phyloP scores from a whole-genome alignment of 2,888 invertebrate genomes.

The Pachydiplax longipennis region DNA sequence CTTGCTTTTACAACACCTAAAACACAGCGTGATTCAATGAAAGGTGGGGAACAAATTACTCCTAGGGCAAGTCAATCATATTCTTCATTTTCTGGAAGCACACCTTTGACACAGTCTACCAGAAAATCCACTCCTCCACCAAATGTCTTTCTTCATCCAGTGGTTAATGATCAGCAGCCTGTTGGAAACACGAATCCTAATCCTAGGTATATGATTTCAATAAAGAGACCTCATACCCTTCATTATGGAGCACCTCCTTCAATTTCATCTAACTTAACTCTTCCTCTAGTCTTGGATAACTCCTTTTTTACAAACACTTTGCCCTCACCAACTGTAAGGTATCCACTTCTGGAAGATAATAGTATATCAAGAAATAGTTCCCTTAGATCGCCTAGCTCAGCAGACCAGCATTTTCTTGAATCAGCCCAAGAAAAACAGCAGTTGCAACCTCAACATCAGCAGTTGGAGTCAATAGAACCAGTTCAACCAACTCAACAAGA shows the following conservation, averaged over 20 bases:
- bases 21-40: neutral
- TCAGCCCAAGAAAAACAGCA: no score
- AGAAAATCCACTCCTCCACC: neutral
- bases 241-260: neutral
- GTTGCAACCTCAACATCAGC: no score
- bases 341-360: no score
- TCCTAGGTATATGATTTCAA: neutral
- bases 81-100: neutral
- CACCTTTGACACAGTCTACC: neutral
- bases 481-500: no score
- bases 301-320: no score
- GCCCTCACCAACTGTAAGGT: no score
- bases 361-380: no score
- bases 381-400: no score
- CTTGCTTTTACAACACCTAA: neutral
- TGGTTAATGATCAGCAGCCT: neutral
- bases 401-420: no score
- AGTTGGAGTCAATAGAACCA: no score
- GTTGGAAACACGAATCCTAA: neutral
- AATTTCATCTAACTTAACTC: neutral
- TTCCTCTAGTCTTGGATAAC: neutral
- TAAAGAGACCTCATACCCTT: neutral
- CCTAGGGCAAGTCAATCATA: neutral
- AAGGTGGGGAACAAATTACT: neutral
- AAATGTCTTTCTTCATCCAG: neutral